These are phyloP conservation scores for Cenopis cana DNA, from an alignment of 2,888 invertebrate species.

Conservation along the genomic window DNA sequence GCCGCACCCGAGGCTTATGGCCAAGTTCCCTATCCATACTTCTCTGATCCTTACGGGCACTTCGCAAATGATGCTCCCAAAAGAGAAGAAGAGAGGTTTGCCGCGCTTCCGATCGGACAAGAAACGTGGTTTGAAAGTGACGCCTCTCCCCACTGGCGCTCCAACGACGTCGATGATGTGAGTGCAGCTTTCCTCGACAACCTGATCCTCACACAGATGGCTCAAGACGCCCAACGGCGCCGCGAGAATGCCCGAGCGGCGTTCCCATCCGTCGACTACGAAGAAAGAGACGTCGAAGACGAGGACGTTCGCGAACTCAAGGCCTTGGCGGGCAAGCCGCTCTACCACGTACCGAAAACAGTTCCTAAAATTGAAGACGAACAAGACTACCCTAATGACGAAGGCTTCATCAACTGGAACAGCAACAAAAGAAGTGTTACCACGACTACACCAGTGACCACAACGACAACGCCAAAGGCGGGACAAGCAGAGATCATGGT, in stretches of 20 bases:
- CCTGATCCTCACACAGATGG: constrained; percentile 87
- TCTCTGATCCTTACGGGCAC: constrained; percentile 78
- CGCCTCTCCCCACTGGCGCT: constrained; percentile 71
- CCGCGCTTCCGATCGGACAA: constrained; percentile 87
- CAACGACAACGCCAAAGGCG: constrained; percentile 55
- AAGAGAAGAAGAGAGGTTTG: constrained; percentile 86
- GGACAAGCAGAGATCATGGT: constrained; percentile 88
- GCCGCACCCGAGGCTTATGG: constrained; percentile 72
- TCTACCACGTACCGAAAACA: constrained; percentile 80
- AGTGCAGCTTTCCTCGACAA: constrained; percentile 89
- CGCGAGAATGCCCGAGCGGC: constrained; percentile 78
- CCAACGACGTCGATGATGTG: constrained; percentile 78
- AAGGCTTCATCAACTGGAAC: constrained; percentile 82
- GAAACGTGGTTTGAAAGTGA: constrained; percentile 88
- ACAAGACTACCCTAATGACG: constrained; percentile 76
- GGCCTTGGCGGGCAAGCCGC: constrained; percentile 83
- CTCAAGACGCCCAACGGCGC: constrained; percentile 83
- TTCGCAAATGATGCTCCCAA: constrained; percentile 86
- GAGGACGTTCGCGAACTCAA: constrained; percentile 88
- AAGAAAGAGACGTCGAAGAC: constrained; percentile 82
- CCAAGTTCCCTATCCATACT: constrained; percentile 77
- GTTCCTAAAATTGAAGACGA: constrained; percentile 75
- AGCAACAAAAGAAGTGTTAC: constrained; percentile 79
- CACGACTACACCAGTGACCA: constrained; percentile 65
- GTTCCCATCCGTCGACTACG: constrained; percentile 73